A percentile compares a stretch with the other conserved stretches of the same genome.
phyloP scores from a whole-genome alignment of 2,888 invertebrate genomes.

The Octonoba sinensis region DNA sequence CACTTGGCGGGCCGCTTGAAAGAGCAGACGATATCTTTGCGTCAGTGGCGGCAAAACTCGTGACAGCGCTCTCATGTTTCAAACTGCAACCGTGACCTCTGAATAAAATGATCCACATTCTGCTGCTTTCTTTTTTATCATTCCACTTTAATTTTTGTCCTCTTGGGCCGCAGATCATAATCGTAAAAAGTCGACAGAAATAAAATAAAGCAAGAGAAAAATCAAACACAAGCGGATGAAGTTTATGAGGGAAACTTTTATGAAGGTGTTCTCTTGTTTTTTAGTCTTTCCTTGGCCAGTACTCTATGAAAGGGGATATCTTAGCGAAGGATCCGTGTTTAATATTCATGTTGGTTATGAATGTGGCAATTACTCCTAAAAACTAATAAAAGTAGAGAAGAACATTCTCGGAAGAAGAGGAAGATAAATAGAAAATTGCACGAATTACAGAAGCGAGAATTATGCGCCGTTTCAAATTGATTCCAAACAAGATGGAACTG shows the following conservation, averaged over 20 bases:
- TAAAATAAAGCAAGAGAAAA: not conserved
- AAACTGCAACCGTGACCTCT: slow-evolving; percentile 42
- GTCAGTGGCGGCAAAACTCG: slow-evolving; percentile 19
- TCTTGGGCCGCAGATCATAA: slow-evolving; percentile 26
- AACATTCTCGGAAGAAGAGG: too few species aligned
- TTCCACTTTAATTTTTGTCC: slow-evolving; percentile 22
- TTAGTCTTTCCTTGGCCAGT: too few species aligned
- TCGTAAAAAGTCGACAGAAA: slow-evolving; percentile 29
- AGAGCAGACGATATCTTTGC: slow-evolving; percentile 36
- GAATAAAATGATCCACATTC: slow-evolving; percentile 10
- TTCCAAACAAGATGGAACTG: too few species aligned
- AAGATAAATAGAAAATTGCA: too few species aligned
- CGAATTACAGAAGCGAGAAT: too few species aligned
- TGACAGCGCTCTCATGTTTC: slow-evolving; percentile 41
- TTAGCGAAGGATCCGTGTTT: too few species aligned
- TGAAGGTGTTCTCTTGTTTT: not conserved
- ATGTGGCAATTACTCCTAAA: too few species aligned
- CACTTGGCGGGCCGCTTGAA: slow-evolving; percentile 25
- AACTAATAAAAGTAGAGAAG: too few species aligned
- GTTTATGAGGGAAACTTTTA: slow-evolving; percentile 19
- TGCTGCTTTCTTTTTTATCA: not conserved
- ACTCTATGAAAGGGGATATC: too few species aligned
- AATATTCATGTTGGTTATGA: too few species aligned
- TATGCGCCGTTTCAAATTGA: too few species aligned
- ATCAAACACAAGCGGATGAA: slow-evolving; percentile 11